phyloP scores from a whole-genome alignment of 2,113 vertebrate species.

The Chroicocephalus ridibundus region DNA sequence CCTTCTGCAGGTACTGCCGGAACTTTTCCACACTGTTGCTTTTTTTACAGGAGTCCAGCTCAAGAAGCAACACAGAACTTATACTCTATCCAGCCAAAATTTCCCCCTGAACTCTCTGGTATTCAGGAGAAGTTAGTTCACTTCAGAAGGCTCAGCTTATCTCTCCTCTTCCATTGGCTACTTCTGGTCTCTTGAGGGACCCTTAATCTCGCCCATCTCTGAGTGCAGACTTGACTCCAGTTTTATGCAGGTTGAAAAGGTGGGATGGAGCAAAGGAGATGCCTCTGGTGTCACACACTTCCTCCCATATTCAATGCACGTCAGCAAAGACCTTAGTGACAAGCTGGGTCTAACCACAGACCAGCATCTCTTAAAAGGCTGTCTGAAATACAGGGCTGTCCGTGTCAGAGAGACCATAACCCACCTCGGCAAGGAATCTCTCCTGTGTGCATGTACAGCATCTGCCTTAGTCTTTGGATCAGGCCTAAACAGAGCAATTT shows the following conservation, averaged over 20 bases:
- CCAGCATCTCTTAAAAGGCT: background rate
- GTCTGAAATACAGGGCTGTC: background rate
- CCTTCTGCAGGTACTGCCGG: fast-evolving
- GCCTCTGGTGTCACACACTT: background rate
- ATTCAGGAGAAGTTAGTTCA: background rate
- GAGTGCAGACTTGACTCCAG: background rate
- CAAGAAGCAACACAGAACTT: background rate
- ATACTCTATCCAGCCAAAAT: background rate
- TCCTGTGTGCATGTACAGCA: too few relatives aligned
- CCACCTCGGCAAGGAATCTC: too few relatives aligned
- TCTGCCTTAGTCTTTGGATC: background rate
- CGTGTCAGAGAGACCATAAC: too few relatives aligned
- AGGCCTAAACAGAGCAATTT: background rate
- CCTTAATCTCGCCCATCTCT: too few relatives aligned
- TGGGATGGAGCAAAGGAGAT: background rate
- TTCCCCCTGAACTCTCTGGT: background rate
- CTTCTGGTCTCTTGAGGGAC: background rate
- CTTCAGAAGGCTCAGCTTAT: background rate
- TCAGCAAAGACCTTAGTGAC: background rate
- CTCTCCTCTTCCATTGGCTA: background rate
- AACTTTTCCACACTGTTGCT: background rate
- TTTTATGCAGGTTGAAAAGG: background rate
- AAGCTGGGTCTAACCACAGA: background rate
- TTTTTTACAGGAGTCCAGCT: background rate
- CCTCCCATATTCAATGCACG: too few relatives aligned